Conservation (phyloP, 2,888 invertebrate genomes). For the Panzeria rudis region DNA sequence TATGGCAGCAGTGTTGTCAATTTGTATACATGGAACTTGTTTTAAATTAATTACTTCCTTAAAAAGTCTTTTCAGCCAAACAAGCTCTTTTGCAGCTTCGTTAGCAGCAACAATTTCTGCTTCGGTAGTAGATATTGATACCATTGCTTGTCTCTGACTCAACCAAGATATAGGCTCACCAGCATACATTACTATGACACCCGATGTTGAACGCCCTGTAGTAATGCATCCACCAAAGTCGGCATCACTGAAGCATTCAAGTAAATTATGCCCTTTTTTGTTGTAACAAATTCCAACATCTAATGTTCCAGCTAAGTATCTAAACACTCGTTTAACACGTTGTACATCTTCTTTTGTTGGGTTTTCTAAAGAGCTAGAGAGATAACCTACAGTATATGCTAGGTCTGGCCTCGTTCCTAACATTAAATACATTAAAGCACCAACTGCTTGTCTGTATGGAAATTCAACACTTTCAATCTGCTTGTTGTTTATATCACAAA, state of each 20-base stretch:
- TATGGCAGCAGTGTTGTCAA: conserved; percentile 2
- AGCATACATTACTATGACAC: not conserved
- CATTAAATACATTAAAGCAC: conserved; percentile 46
- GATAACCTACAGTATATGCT: conserved; percentile 8
- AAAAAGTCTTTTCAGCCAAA: not conserved
- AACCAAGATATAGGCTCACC: not conserved
- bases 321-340: not conserved
- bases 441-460: conserved; percentile 52
- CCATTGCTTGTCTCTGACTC: not conserved
- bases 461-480: too few relatives aligned
- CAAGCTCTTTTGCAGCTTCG: too few relatives aligned
- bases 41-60: not conserved
- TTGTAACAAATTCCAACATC: too few relatives aligned
- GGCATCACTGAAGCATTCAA: too few relatives aligned
- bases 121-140: too few relatives aligned
- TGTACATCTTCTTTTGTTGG: conserved; percentile 27
- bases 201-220: not conserved
- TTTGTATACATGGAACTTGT: not conserved
- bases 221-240: not conserved
- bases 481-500: too few relatives aligned
- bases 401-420: conserved; percentile 30
- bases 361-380: conserved; percentile 36
- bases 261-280: too few relatives aligned
- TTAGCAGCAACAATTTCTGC: too few relatives aligned
- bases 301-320: not conserved